Evolutionary conservation across 1,140 invertebrate genomes (phyloP).

Genomic region (Cydia splendana): DNA sequence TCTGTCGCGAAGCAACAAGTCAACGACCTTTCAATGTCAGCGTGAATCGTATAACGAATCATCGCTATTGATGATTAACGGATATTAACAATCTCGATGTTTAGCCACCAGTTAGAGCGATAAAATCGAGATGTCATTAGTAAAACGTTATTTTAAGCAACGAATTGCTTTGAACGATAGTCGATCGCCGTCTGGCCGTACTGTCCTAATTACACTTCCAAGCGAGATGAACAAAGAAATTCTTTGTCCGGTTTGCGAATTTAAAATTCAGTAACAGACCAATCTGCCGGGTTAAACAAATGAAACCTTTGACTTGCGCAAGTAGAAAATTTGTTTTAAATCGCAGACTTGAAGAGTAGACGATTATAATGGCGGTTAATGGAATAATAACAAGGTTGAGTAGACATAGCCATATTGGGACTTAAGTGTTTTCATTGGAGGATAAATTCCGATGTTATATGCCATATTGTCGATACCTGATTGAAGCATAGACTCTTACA

Average conservation of each 20-base stretch:
- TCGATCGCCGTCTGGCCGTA: conserved; percentile 14
- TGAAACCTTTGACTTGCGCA: not conserved
- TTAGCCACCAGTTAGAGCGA: conserved; percentile 16
- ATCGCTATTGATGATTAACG: conserved; percentile 55
- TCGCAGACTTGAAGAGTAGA: not conserved
- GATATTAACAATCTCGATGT: conserved; percentile 45
- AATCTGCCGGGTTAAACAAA: not conserved
- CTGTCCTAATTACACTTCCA: conserved; percentile 30
- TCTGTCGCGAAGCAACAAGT: conserved; percentile 60
- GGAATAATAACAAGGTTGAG: conserved; percentile 15
- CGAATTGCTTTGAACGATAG: conserved; percentile 17
- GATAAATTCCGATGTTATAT: conserved; percentile 25
- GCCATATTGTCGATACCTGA: conserved; percentile 21
- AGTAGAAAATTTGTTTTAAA: conserved; percentile 9
- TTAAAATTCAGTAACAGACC: conserved; percentile 5
- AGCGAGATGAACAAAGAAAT: conserved; percentile 24
- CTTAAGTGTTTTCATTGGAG: conserved; percentile 23
- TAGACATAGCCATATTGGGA: conserved; percentile 18
- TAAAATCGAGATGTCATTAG: conserved; percentile 25
- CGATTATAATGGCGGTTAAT: conserved; percentile 24
- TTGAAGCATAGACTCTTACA: conserved; percentile 9
- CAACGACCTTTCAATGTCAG: conserved; percentile 75
- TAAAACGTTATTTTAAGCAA: conserved; percentile 21
- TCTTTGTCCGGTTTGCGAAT: conserved; percentile 18
- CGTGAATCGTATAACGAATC: conserved; percentile 52